These are phyloP conservation scores for Festucalex cinctus DNA, from an alignment of 2,113 vertebrate species.

Conservation along the genomic window DNA sequence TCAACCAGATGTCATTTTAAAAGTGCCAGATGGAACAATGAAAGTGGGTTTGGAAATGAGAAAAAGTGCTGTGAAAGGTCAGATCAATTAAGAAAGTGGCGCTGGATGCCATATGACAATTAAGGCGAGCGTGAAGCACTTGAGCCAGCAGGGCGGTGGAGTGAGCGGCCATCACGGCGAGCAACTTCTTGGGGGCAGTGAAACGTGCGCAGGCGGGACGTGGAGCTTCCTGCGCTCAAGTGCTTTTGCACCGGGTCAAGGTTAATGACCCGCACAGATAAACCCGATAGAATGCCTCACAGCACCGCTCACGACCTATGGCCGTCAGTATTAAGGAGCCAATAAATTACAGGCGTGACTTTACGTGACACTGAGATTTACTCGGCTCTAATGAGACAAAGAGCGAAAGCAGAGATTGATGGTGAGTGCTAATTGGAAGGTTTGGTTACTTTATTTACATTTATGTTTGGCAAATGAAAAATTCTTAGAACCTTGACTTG, in stretches of 20 bases:
- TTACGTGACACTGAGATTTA: slow-evolving; percentile 75
- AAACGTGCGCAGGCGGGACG: slow-evolving; percentile 37
- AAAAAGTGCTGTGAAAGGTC: slow-evolving; percentile 98
- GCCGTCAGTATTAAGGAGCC: slow-evolving; percentile 72
- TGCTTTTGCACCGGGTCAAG: slow-evolving; percentile 73
- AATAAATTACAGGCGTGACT: slow-evolving; percentile 76
- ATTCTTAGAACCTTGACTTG: slow-evolving; percentile 1
- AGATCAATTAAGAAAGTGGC: slow-evolving; percentile 99
- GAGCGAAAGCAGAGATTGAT: slow-evolving; percentile 17
- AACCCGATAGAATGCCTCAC: slow-evolving; percentile 72
- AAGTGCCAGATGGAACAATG: slow-evolving; percentile 99
- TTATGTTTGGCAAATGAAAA: neutral
- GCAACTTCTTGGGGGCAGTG: slow-evolving; percentile 71
- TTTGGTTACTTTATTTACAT: neutral
- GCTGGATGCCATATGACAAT: slow-evolving; percentile 95
- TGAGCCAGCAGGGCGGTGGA: slow-evolving; percentile 68
- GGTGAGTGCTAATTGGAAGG: slow-evolving; percentile 4
- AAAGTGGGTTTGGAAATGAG: slow-evolving; percentile 98
- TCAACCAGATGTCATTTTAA: slow-evolving; percentile 98
- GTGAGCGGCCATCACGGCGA: slow-evolving; percentile 54
- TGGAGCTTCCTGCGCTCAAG: slow-evolving; percentile 58
- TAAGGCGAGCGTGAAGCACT: slow-evolving; percentile 91
- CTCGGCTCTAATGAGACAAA: slow-evolving; percentile 55
- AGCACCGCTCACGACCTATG: slow-evolving; percentile 69
- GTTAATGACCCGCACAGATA: slow-evolving; percentile 73